Evolutionary conservation across 2,797 vertebrate species (phyloP).

Genomic region (Notoglanidium macrostoma): DNA sequence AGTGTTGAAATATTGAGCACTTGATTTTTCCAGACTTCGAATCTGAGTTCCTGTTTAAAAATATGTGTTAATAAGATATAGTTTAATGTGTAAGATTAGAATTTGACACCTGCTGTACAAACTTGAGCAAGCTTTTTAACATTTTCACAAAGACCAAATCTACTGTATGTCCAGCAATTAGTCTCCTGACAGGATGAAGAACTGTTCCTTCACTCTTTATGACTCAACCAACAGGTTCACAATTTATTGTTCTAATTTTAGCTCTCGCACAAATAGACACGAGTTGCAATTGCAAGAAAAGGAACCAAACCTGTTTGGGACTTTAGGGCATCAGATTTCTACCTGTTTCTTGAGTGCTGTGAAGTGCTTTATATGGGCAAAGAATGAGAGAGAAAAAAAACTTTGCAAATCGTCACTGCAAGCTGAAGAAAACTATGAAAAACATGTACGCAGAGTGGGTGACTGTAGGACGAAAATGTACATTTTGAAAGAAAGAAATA

Average conservation of each 20-base stretch:
- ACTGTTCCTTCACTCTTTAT: slow-evolving; percentile 11
- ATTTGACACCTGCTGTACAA: not conserved
- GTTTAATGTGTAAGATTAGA: not conserved
- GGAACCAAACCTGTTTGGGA: slow-evolving; percentile 53
- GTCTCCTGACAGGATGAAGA: not conserved
- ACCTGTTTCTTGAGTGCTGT: slow-evolving; percentile 29
- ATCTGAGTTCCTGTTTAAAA: not conserved
- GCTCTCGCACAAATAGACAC: not conserved
- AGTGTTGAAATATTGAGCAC: not conserved
- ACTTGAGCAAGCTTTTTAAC: not conserved
- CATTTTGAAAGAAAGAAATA: not conserved
- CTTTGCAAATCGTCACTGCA: not conserved
- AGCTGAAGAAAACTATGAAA: not conserved
- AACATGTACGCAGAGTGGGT: not conserved
- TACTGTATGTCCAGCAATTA: not conserved
- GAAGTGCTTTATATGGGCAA: slow-evolving; percentile 31
- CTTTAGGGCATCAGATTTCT: slow-evolving; percentile 17
- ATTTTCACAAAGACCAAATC: not conserved
- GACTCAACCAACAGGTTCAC: slow-evolving; percentile 15
- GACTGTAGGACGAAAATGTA: not conserved
- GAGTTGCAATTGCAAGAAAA: not conserved
- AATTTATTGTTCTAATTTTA: slow-evolving; percentile 42
- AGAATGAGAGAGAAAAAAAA: slow-evolving; percentile 29
- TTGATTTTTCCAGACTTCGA: too few species aligned
- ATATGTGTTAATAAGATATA: too few species aligned